Conservation (phyloP, 2,797 vertebrate species). For the Falco novaeseelandiae region DNA sequence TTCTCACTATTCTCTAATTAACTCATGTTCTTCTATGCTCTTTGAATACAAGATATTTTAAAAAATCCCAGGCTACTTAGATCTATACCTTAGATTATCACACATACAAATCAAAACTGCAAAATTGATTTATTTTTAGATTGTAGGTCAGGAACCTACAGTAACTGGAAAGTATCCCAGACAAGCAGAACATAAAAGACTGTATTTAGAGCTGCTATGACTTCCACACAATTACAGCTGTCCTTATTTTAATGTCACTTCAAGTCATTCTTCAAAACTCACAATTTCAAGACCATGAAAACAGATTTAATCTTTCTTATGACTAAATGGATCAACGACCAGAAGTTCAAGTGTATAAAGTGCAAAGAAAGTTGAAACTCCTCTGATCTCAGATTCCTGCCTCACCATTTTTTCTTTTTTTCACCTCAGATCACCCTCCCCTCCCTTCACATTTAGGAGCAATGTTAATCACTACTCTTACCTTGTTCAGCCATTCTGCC, state of each 20-base stretch:
- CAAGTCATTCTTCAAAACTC: background rate
- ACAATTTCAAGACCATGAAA: background rate
- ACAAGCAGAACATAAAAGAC: background rate
- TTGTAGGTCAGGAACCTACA: background rate
- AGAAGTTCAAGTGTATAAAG: background rate
- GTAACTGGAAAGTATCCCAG: slow-evolving; percentile 40
- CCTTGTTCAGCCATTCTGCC: slow-evolving; percentile 99
- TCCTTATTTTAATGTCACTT: slow-evolving; percentile 13
- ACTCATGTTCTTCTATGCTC: background rate
- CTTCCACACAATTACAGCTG: slow-evolving; percentile 9
- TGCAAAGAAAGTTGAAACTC: background rate
- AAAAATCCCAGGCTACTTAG: background rate
- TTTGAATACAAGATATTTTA: background rate
- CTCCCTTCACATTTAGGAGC: background rate
- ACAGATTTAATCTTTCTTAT: background rate
- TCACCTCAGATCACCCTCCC: background rate
- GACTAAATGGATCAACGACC: background rate
- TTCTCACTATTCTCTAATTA: background rate
- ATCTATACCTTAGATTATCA: background rate
- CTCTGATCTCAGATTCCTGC: background rate
- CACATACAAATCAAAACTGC: background rate
- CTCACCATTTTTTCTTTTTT: background rate
- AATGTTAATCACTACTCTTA: slow-evolving; percentile 63
- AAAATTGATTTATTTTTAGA: slow-evolving; percentile 28
- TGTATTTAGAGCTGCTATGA: slow-evolving; percentile 14